phyloP scores from a whole-genome alignment of 2,888 invertebrate species.

The Lasioglossum marginatum region DNA sequence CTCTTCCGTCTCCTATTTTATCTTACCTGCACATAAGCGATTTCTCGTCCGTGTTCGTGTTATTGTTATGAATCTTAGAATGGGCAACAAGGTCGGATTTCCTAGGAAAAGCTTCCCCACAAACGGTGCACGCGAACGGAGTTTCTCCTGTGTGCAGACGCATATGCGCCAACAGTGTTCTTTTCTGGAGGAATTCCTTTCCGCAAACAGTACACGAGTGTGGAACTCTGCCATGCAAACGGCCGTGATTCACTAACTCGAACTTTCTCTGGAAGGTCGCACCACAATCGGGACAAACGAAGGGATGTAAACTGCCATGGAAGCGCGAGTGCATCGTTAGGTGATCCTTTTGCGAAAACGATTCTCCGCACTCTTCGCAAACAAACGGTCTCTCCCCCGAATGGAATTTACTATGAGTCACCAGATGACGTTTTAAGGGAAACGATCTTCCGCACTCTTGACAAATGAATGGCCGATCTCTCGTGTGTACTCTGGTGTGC shows the following conservation, averaged over 20 bases:
- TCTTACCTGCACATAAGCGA: slow-evolving; percentile 85
- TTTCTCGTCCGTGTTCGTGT: slow-evolving; percentile 83
- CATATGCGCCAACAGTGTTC: slow-evolving; percentile 93
- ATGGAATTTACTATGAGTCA: slow-evolving; percentile 94
- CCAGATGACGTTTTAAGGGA: slow-evolving; percentile 92
- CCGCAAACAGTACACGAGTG: slow-evolving; percentile 93
- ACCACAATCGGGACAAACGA: slow-evolving; percentile 96
- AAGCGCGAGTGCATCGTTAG: slow-evolving; percentile 95
- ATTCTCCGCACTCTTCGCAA: slow-evolving; percentile 96
- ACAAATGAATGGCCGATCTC: slow-evolving; percentile 93
- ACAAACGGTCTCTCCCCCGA: slow-evolving; percentile 94
- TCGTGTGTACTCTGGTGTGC: slow-evolving; percentile 91
- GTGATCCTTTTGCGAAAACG: slow-evolving; percentile 96
- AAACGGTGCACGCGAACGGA: slow-evolving; percentile 90
- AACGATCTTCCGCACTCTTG: slow-evolving; percentile 93
- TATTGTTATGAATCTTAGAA: slow-evolving; percentile 84
- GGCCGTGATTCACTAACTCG: slow-evolving; percentile 93
- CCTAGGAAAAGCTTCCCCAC: slow-evolving; percentile 91
- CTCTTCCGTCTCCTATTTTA: not conserved
- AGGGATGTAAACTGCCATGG: slow-evolving; percentile 98
- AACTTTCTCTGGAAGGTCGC: slow-evolving; percentile 94
- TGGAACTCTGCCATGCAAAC: slow-evolving; percentile 92
- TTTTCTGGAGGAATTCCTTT: slow-evolving; percentile 93
- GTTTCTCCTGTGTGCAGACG: slow-evolving; percentile 91
- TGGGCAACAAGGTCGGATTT: slow-evolving; percentile 90